Base-by-base conservation (phyloP, 2,888 invertebrate species). In the Macaria liturata region DNA sequence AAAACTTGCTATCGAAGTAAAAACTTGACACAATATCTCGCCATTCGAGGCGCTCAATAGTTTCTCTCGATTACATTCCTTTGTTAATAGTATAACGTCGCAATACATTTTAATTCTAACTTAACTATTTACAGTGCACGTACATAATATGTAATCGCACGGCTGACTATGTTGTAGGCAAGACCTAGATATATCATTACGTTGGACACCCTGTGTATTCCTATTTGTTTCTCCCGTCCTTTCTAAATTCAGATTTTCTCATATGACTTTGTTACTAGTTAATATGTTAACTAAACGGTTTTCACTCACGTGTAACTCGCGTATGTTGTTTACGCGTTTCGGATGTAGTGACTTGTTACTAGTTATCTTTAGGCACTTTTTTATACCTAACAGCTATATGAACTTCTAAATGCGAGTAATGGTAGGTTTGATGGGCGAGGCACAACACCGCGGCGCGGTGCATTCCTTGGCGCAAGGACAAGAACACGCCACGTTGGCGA, bases 401-500 rank as follows among this genome's bases (percentile, higher is more conserved):
- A 39, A 1, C 39, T 39, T 3, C 34, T 55, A 90, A 66, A 89
- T 80, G 60, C 87, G 83, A 20, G 86, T 89, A 47, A 91, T 68
- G 32, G 78, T 59, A 4, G 88, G 84, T 42, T 72, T 76, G 9
- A 62, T 64, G 0, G 83, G 85, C 0, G 89, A 73, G 32, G 79
- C 74, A 60, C 91, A 91, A 61, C 91, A 91, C 5, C 86, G 76
- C 0, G 90, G 90, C 4, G 88, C 88, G 1, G 69, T 77, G 72
- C 93, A 90, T 67, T 90, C 90, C 64, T 92, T 92, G 32, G 88
- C 93, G 50, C 90, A 92, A 0, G 88, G 88, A 42, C 77, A 82
- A 3, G 82, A 79, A 59, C 84, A 86, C 1, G 86, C 88, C 5
- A 78, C 76, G 63, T 87, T 88, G 1, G 84, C 83, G 49, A 86